Evolutionary conservation across 1,140 invertebrate species (phyloP).

Genomic region (Leptopilina clavipes): DNA sequence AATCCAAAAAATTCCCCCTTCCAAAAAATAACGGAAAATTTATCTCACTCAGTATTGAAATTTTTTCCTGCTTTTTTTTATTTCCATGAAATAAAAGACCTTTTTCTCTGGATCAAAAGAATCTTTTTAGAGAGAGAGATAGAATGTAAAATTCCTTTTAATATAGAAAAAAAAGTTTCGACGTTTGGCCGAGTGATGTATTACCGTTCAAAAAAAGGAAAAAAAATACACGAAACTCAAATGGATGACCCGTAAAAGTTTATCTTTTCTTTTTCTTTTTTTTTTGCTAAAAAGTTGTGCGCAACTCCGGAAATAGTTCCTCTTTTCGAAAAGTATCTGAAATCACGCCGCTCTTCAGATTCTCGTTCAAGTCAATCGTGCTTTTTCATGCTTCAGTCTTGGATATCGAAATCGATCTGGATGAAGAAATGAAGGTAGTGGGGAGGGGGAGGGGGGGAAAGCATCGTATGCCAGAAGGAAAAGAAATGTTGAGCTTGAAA

Average conservation of each 20-base stretch:
- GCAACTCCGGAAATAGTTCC: constrained; percentile 15
- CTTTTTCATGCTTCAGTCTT: constrained; percentile 23
- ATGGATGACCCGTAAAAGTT: constrained; percentile 19
- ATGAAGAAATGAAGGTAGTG: neutral
- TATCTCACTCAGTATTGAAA: too few species aligned
- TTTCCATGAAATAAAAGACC: neutral
- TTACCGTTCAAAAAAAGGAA: neutral
- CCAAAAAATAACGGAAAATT: too few species aligned
- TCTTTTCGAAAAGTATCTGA: neutral
- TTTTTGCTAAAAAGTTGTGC: neutral
- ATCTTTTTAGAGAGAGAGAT: too few species aligned
- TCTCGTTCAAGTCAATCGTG: constrained; percentile 12
- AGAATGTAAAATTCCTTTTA: neutral
- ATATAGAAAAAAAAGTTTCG: neutral
- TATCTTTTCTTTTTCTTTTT: neutral
- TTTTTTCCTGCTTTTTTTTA: too few species aligned
- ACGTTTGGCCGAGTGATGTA: constrained; percentile 4
- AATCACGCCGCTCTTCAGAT: constrained; percentile 1
- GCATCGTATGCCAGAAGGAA: neutral
- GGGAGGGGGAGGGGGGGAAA: neutral
- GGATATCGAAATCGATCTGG: constrained; percentile 16
- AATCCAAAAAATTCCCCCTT: too few species aligned
- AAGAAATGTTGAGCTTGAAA: constrained; percentile 8
- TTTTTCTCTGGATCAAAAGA: neutral
- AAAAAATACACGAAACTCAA: neutral